Percentiles rank a stretch among this genome's conserved stretches.
Evolutionary conservation across 2,113 vertebrate genomes (phyloP).

Genomic region (Sphaerodactylus townsendi): DNA sequence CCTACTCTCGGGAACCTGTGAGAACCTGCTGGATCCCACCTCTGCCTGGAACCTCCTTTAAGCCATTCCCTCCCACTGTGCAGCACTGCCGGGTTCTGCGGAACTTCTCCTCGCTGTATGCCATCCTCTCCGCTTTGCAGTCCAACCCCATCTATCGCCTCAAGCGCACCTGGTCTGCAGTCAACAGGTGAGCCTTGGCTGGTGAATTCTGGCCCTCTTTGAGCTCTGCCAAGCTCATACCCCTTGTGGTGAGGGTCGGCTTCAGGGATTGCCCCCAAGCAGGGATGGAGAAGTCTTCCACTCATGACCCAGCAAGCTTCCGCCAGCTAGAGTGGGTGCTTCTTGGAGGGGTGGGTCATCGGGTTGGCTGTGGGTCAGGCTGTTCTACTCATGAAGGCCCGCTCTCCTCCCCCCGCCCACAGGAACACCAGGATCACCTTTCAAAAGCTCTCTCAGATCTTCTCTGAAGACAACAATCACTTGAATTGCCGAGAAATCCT

Average conservation of each 20-base stretch:
- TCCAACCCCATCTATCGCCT: constrained; percentile 88
- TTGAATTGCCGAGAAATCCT: constrained; percentile 81
- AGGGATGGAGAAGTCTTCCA: neutral
- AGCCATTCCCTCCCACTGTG: neutral
- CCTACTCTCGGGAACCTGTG: too few relatives aligned
- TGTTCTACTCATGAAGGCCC: neutral
- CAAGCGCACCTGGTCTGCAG: constrained; percentile 84
- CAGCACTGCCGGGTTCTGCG: constrained; percentile 82
- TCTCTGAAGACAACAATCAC: constrained; percentile 87
- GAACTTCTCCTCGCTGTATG: constrained; percentile 87
- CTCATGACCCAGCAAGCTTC: neutral
- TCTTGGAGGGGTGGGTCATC: too few relatives aligned
- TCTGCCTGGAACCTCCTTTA: too few relatives aligned
- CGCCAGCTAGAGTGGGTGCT: too few relatives aligned
- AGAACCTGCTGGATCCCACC: too few relatives aligned
- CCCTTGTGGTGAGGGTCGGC: neutral
- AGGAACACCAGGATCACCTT: constrained; percentile 80
- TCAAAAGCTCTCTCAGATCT: constrained; percentile 83
- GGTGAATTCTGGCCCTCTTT: neutral
- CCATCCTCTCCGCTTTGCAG: constrained; percentile 88
- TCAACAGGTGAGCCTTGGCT: constrained; percentile 76
- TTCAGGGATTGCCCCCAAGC: neutral
- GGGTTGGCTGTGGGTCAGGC: neutral
- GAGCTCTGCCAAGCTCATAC: neutral
- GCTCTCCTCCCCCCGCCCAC: constrained; percentile 28